Conservation (phyloP, 2,888 invertebrate species). For the Calephelis perditalis region DNA sequence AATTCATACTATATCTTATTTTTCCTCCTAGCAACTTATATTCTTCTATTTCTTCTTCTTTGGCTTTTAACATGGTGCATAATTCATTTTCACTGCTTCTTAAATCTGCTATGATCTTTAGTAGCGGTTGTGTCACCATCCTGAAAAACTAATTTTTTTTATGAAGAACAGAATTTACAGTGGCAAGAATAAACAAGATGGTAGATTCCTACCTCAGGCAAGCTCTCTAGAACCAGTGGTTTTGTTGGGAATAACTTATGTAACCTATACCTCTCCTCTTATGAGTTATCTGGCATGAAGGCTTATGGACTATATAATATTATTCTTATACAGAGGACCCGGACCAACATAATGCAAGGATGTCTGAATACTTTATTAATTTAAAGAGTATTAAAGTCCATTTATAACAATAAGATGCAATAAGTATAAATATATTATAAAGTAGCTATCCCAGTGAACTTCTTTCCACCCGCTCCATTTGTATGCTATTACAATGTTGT, state of each 20-base stretch:
- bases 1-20: slow-evolving; percentile 60
- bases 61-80: slow-evolving; percentile 57
- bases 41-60: slow-evolving; percentile 76
- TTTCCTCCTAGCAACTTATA: slow-evolving; percentile 69
- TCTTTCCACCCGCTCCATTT: no score
- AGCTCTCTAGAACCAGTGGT: background rate
- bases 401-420: no score
- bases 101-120: slow-evolving; percentile 63
- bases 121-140: slow-evolving; percentile 45
- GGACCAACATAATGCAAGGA: no score
- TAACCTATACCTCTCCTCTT: background rate
- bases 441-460: no score
- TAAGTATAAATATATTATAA: no score
- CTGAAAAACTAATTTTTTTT: slow-evolving; percentile 38
- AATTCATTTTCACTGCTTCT: slow-evolving; percentile 60
- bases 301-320: no score
- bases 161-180: background rate
- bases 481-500: no score
- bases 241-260: background rate
- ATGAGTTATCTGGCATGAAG: background rate
- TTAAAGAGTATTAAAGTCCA: no score
- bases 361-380: no score
- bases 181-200: no score
- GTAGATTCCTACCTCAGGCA: background rate
- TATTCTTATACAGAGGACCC: no score